Percentiles rank a stretch among this genome's conserved stretches.
Conservation (phyloP, 1,140 invertebrate genomes). For the Heliconius hermathena region DNA sequence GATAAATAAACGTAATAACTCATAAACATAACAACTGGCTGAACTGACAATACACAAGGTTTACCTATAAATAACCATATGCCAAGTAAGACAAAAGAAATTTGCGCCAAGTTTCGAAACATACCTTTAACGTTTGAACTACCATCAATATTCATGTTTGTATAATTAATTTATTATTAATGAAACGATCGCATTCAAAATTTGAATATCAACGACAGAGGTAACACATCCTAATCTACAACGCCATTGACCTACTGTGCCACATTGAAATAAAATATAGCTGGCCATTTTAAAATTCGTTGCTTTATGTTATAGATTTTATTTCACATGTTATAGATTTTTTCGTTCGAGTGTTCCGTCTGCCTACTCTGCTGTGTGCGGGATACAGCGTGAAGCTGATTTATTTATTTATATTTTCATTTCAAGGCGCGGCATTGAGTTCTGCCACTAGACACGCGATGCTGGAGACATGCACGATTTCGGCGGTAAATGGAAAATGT, state of each 20-base stretch:
- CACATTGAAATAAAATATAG: constrained; percentile 22
- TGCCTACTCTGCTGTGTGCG: too few relatives aligned
- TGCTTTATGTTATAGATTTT: not conserved
- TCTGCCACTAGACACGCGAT: too few relatives aligned
- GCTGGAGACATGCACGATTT: too few relatives aligned
- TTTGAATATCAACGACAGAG: constrained; percentile 6
- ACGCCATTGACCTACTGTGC: constrained; percentile 35
- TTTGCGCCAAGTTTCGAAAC: not conserved
- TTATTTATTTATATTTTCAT: too few relatives aligned
- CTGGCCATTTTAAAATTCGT: not conserved
- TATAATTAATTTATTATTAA: not conserved
- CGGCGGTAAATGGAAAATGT: too few relatives aligned
- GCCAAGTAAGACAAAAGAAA: not conserved
- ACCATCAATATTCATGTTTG: not conserved
- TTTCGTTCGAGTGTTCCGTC: too few relatives aligned
- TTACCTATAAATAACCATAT: not conserved
- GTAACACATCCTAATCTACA: constrained; percentile 28
- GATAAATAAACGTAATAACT: not conserved
- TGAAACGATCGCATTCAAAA: not conserved
- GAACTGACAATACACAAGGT: not conserved
- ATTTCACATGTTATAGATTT: too few relatives aligned
- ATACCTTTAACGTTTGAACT: not conserved
- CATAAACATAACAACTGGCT: not conserved
- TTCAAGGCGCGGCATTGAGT: too few relatives aligned
- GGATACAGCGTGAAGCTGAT: too few relatives aligned